Conservation (phyloP, 2,113 vertebrate species). For the Hassar affinis region DNA sequence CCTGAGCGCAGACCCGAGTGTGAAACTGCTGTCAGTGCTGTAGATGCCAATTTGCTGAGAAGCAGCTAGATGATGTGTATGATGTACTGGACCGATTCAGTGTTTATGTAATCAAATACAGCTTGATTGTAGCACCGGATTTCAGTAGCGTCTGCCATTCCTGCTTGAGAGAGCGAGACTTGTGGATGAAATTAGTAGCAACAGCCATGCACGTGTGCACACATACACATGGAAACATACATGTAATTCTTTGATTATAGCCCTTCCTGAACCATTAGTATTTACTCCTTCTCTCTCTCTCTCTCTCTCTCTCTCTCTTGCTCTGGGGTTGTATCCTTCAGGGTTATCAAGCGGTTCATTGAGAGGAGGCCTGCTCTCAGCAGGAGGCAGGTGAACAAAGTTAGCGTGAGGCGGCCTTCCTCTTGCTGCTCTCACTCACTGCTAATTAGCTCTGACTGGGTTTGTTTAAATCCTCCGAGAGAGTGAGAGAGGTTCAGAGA, state of each 20-base stretch:
- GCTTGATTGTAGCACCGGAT: background rate
- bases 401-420: conserved; percentile 74
- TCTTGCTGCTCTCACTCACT: conserved; percentile 74
- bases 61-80: background rate
- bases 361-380: conserved; percentile 78
- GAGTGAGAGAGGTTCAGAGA: conserved; percentile 68
- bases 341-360: conserved; percentile 79
- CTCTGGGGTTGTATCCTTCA: conserved; percentile 71
- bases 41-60: background rate
- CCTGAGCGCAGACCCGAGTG: background rate
- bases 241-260: conserved; percentile 36
- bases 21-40: background rate
- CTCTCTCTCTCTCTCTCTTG: conserved; percentile 48
- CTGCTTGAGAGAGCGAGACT: background rate
- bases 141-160: background rate
- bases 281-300: conserved; percentile 40
- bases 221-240: conserved; percentile 11
- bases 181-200: conserved; percentile 21
- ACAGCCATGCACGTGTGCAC: background rate
- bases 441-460: conserved; percentile 81
- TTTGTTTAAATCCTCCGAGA: conserved; percentile 78
- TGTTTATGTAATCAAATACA: background rate
- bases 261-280: conserved; percentile 44
- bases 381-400: conserved; percentile 83
- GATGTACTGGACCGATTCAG: background rate